Conservation (phyloP, 2,113 vertebrate species). For the Megaceryle torquata region DNA sequence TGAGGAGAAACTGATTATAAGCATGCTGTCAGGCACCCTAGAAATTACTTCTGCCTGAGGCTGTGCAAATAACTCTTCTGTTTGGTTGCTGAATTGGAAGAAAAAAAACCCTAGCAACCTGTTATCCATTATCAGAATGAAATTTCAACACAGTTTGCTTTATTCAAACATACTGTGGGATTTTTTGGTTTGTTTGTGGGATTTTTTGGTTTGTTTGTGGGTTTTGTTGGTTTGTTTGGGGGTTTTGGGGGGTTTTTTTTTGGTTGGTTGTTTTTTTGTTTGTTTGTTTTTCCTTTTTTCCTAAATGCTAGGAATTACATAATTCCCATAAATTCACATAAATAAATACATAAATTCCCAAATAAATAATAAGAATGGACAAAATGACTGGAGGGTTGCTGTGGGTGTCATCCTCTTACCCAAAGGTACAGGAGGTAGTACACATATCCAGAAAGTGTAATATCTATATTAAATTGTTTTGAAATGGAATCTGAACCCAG, state of each 20-base stretch:
- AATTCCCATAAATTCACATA: too few species aligned
- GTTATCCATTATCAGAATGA: not conserved
- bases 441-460: not conserved
- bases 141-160: not conserved
- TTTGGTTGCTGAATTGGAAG: not conserved
- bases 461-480: not conserved
- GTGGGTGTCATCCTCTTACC: not conserved
- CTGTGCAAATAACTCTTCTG: not conserved
- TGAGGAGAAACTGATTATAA: not conserved
- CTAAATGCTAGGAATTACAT: not conserved
- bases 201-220: not conserved
- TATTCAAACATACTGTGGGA: not conserved
- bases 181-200: not conserved
- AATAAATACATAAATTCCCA: too few species aligned
- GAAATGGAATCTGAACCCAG: not conserved
- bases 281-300: not conserved
- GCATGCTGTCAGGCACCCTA: not conserved
- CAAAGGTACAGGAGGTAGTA: not conserved
- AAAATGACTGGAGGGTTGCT: not conserved
- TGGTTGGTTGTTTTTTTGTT: not conserved
- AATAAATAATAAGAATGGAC: not conserved
- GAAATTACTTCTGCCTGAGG: slow-evolving; percentile 8
- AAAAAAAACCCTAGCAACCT: not conserved
- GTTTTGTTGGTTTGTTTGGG: too few species aligned
- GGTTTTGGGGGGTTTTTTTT: not conserved